Percentiles rank a stretch among this genome's conserved stretches.
phyloP scores from a whole-genome alignment of 2,113 vertebrate genomes.

The Urocynchramus pylzowi region DNA sequence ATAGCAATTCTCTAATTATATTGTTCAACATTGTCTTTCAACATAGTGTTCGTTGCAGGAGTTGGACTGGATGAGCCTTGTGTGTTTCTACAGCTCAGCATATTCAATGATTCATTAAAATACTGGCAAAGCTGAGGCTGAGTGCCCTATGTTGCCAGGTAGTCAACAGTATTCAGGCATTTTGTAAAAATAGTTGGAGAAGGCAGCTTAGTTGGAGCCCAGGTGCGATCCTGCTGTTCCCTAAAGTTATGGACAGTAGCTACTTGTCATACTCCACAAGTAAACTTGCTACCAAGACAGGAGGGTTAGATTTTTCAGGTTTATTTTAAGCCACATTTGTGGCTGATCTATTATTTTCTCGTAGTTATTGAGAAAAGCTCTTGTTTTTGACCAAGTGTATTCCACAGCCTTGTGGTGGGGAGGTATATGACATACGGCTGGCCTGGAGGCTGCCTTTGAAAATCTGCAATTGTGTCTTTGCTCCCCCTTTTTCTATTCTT shows the following conservation, averaged over 20 bases:
- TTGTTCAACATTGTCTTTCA: neutral
- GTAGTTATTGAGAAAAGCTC: neutral
- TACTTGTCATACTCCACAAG: neutral
- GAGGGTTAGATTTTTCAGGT: too few species aligned
- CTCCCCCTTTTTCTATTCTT: neutral
- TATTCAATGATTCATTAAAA: neutral
- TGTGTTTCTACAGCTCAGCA: neutral
- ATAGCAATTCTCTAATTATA: accelerated
- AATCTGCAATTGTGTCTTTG: neutral
- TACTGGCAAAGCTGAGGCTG: neutral
- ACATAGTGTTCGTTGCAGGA: accelerated
- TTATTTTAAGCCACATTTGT: accelerated
- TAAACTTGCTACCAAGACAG: neutral
- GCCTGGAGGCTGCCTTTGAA: neutral
- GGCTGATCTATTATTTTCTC: neutral
- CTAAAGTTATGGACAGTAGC: neutral
- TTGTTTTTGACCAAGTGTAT: neutral
- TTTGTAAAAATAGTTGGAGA: neutral
- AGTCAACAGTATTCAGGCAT: neutral
- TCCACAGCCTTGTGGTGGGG: accelerated
- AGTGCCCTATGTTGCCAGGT: accelerated
- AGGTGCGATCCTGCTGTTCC: neutral
- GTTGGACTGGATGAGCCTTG: accelerated
- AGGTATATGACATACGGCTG: accelerated
- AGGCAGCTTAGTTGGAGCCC: neutral